Conservation (phyloP, 2,113 vertebrate genomes). For the Saimiri boliviensis region DNA sequence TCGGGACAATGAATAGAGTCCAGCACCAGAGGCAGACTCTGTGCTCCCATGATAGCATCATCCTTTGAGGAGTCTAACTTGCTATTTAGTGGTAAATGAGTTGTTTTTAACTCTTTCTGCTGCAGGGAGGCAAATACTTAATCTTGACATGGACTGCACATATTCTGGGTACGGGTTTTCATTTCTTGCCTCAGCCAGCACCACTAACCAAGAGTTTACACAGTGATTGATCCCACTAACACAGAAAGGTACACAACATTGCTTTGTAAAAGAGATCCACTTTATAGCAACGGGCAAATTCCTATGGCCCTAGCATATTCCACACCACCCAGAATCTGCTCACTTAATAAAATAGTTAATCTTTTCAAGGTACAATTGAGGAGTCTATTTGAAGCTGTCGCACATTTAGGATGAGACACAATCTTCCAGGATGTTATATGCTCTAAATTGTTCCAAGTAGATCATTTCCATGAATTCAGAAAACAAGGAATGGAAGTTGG, state of each 20-base stretch:
- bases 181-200: not conserved
- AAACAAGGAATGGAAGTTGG: not conserved
- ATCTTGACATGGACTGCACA: not conserved
- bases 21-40: not conserved
- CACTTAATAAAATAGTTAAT: not conserved
- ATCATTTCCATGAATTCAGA: not conserved
- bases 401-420: not conserved
- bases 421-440: not conserved
- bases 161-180: not conserved
- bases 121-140: not conserved
- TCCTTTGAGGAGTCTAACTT: not conserved
- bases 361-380: not conserved
- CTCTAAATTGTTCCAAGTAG: not conserved
- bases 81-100: not conserved
- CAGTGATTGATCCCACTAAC: not conserved
- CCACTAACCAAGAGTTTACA: not conserved
- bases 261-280: not conserved
- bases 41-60: not conserved
- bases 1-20: not conserved
- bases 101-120: not conserved
- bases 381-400: not conserved
- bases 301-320: not conserved
- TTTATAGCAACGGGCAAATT: not conserved
- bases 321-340: not conserved
- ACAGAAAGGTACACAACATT: not conserved